Base-by-base conservation (phyloP, 2,113 vertebrate genomes). In the Dicrurus megarhynchus region DNA sequence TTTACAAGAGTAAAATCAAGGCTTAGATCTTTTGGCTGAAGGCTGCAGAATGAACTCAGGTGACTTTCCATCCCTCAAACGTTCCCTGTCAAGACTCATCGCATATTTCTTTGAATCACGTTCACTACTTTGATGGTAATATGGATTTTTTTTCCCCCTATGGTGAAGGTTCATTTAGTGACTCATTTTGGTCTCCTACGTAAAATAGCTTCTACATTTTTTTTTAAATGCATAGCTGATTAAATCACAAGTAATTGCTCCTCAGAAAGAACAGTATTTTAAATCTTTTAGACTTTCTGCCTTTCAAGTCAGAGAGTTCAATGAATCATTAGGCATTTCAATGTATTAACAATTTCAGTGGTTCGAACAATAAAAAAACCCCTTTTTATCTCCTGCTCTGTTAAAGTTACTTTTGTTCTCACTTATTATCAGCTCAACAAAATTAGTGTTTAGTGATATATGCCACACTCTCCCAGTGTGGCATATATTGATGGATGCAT, bases 211-310 rank as follows among this genome's bases (percentile, higher is more conserved):
- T 97, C 93, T 95, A 83, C 77, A 42, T 85, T 92, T 88, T 92
- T 83, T 92, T 89, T 81, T 23, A 3, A 93, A 97, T 84, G 83
- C 96, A 90, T 95, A 84, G 95, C n/a, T 97, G 75, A 97, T 97
- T 98, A 96, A 97, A 97, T 97, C 95, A 95, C 89, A 93, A 92
- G 87, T 97, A 97, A 98, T 97, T 97, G 95, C 97, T 94, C 87
- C 93, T 97, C 90, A 86, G 69, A 95, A 97, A 83, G 96, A 97
- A 93, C 30, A 53, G 87, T 91, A 83, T 95, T 96, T 97, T 74
- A 95, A 96, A 95, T 76, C 97, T 97, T 76, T 97, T 95, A 63
- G 93, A 93, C 95, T 96, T 89, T 50, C 96, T 97, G 97, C 97
- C 96, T 98, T 96, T 97, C 97, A 97, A 97, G 97, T 96, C 90